Evolutionary conservation across 2,797 vertebrate genomes (phyloP).

Genomic region (Threskiornis aethiopicus): DNA sequence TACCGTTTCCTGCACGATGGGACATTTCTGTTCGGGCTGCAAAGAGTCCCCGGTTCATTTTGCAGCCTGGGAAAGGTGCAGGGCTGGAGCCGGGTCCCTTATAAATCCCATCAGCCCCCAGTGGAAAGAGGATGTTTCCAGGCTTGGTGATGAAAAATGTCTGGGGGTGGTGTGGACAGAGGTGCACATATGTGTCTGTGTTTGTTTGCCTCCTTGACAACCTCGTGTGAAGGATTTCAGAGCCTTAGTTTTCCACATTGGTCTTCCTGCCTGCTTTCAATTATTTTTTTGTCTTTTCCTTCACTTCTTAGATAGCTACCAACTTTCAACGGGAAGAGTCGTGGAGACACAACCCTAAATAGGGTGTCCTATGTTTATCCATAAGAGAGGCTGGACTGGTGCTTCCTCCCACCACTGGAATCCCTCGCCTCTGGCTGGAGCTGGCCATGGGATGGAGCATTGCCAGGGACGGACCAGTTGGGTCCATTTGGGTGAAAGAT

Average conservation of each 20-base stretch:
- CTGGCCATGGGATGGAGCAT: neutral
- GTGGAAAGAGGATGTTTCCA: neutral
- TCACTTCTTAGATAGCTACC: neutral
- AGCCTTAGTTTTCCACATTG: neutral
- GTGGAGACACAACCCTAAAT: neutral
- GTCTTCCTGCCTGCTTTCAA: neutral
- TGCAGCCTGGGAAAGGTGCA: neutral
- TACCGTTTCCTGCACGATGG: neutral
- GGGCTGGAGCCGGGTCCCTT: neutral
- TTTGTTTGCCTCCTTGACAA: neutral
- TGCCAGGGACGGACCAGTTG: neutral
- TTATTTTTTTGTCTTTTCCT: neutral
- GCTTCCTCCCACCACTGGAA: neutral
- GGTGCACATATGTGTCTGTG: fast-evolving
- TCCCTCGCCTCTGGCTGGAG: neutral
- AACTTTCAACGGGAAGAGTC: neutral
- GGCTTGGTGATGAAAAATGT: neutral
- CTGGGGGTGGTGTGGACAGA: neutral
- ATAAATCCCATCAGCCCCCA: neutral
- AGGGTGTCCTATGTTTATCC: neutral
- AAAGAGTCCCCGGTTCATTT: neutral
- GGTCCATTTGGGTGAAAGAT: neutral
- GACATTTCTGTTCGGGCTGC: neutral
- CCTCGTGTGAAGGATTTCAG: neutral
- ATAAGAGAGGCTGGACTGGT: neutral